phyloP scores from a whole-genome alignment of 2,797 vertebrate genomes.

The Mormyrops attenuatus region DNA sequence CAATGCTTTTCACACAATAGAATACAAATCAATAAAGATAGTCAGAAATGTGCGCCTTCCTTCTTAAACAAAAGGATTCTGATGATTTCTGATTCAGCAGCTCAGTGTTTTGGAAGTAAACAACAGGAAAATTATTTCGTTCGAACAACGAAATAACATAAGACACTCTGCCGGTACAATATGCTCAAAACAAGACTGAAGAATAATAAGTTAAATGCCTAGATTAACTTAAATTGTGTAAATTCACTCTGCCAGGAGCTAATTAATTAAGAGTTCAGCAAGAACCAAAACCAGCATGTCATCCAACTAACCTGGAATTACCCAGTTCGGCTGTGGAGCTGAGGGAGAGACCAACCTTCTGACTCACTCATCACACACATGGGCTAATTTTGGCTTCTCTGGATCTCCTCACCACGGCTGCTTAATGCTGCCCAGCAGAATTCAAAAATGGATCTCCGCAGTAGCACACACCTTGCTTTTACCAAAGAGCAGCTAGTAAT shows the following conservation, averaged over 20 bases:
- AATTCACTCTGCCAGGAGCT: background rate
- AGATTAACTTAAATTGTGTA: background rate
- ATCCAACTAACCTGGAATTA: background rate
- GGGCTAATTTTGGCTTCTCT: background rate
- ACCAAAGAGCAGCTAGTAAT: background rate
- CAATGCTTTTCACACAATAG: background rate
- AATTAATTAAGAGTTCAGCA: background rate
- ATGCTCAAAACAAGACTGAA: background rate
- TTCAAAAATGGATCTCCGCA: background rate
- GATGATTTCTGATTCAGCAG: background rate
- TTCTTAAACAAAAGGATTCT: background rate
- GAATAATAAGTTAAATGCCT: background rate
- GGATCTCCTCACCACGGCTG: background rate
- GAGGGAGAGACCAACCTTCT: background rate
- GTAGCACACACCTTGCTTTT: background rate
- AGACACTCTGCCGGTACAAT: background rate
- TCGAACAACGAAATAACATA: too few relatives aligned
- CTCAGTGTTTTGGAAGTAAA: background rate
- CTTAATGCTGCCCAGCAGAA: background rate
- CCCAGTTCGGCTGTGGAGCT: background rate
- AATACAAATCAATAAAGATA: background rate
- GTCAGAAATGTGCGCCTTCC: background rate
- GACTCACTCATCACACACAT: background rate
- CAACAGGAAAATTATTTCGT: background rate
- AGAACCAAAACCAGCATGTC: background rate